Percentiles rank a stretch among this genome's conserved stretches.
Conservation (phyloP, 2,113 vertebrate species). For the Danionella cerebrum region DNA sequence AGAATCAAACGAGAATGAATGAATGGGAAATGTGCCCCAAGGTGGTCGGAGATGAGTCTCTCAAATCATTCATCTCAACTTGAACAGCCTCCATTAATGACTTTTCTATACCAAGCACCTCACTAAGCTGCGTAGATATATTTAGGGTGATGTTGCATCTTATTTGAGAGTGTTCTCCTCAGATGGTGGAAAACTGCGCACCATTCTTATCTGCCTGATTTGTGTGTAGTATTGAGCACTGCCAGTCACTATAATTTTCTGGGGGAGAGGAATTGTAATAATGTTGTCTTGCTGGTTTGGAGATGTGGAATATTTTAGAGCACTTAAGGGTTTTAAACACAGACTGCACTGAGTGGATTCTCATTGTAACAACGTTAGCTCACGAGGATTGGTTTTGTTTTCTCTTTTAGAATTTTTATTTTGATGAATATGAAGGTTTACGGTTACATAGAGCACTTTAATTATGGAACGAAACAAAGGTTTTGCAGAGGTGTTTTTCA, state of each 20-base stretch:
- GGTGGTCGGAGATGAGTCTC: not conserved
- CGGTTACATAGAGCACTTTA: slow-evolving; percentile 22
- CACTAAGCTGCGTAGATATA: not conserved
- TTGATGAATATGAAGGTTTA: slow-evolving; percentile 5
- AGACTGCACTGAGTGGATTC: slow-evolving; percentile 14
- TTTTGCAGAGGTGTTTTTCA: not conserved
- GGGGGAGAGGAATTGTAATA: slow-evolving; percentile 32
- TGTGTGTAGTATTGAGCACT: slow-evolving; percentile 35
- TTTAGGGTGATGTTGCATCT: not conserved
- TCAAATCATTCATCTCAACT: slow-evolving; percentile 12
- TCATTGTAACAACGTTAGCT: not conserved
- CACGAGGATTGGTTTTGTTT: not conserved
- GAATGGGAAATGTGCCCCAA: slow-evolving; percentile 7
- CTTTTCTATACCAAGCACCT: not conserved
- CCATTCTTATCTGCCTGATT: slow-evolving; percentile 19
- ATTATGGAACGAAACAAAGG: not conserved
- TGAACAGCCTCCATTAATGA: not conserved
- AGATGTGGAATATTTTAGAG: slow-evolving; percentile 38
- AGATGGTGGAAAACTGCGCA: not conserved
- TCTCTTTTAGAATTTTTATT: not conserved
- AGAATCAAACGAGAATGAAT: not conserved
- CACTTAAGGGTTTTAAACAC: slow-evolving; percentile 45
- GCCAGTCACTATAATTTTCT: slow-evolving; percentile 40
- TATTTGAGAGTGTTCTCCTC: not conserved
- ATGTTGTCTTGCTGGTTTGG: slow-evolving; percentile 27